Percentiles rank a stretch among this genome's conserved stretches.
Evolutionary conservation across 2,797 vertebrate genomes (phyloP).

Genomic region (Lepidocolaptes lacrymiger): DNA sequence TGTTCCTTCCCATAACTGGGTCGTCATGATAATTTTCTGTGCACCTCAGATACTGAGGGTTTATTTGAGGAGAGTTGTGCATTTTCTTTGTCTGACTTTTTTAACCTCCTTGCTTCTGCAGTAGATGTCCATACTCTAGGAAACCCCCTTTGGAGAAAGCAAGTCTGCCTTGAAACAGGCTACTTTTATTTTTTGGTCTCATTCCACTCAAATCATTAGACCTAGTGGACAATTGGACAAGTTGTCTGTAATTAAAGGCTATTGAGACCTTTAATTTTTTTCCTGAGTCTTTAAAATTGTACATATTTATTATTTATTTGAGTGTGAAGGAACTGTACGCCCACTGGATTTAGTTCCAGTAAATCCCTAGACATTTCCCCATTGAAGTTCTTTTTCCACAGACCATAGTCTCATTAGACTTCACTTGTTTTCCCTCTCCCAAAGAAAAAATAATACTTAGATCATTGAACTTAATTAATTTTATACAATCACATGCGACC

Average conservation of each 20-base stretch:
- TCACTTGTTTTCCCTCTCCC: neutral
- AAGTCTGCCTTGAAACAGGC: neutral
- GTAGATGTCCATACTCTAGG: neutral
- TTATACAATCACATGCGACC: neutral
- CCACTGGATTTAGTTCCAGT: neutral
- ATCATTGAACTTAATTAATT: neutral
- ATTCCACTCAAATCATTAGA: neutral
- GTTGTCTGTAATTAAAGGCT: constrained; percentile 29
- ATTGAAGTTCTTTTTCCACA: neutral
- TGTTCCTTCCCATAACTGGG: neutral
- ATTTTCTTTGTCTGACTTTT: neutral
- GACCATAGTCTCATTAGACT: neutral
- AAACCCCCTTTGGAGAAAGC: neutral
- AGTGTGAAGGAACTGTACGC: neutral
- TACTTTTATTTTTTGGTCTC: neutral
- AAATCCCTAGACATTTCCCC: neutral
- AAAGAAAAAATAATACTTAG: neutral
- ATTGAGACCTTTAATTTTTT: neutral
- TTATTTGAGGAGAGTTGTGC: neutral
- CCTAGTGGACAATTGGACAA: neutral
- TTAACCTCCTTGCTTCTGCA: neutral
- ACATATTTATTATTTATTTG: neutral
- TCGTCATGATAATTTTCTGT: constrained; percentile 43
- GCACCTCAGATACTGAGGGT: neutral
- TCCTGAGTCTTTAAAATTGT: neutral